Evolutionary conservation across 2,113 vertebrate species (phyloP), one percentile per base, ranked within the genome.

Genomic region (Mesoclemmys tuberculata): DNA sequence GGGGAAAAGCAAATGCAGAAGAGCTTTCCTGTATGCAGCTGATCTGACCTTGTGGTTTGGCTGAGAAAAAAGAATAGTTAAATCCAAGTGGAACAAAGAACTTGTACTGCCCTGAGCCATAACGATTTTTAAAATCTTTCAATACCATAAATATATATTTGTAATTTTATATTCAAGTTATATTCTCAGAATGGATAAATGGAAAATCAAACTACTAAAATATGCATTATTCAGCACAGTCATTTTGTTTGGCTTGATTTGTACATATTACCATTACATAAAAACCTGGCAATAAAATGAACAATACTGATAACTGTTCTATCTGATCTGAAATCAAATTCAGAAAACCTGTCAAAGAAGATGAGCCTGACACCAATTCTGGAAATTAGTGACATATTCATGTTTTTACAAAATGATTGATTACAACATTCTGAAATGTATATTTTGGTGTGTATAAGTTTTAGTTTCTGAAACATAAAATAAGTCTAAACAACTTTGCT

Each of bases 291-390:
- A 71, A 91, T 93, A 77, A 93, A 93, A 86, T 92, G 82, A 68
- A 38, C 85, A 81, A 82, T 78, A 87, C 35, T 71, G 4, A 89
- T 80, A 81, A 88, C 80, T 80, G 5, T 79, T 86, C 91, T 85
- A 90, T 93, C 94, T 93, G 75, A 93, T 82, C 61, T 84, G 51
- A 87, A 83, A 31, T 89, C 49, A 84, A 21, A 24, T 55, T 41
- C 75, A 81, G 49, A 22, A 24, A 46, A 27, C n/a, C 12, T 29
- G 12, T 31, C 27, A 22, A 74, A 12, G 27, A 18, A 10, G 10
- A 16, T 24, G 21, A 64, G 16, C 49, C 10, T 14, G 31, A 51
- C 24, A 51, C 54, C 38, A 31, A 19, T 35, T 58, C 26, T 58
- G 41, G 11, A 82, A 22, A 71, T 74, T 74, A 74, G 19, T 74